Conservation (phyloP, 2,797 vertebrate species). For the Sebastes hopkinsi region DNA sequence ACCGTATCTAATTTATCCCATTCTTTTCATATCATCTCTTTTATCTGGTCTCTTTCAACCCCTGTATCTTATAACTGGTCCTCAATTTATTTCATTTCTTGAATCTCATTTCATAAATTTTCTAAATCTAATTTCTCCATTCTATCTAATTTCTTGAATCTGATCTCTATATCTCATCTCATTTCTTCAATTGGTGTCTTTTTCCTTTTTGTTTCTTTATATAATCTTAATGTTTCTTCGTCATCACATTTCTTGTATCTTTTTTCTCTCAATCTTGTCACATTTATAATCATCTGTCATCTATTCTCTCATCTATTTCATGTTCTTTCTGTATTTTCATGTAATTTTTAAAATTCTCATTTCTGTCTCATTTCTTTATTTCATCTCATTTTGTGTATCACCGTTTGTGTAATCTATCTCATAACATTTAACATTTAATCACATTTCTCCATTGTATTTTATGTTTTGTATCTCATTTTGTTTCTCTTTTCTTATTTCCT, state of each 20-base stretch:
- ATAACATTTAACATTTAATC: not conserved
- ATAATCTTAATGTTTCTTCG: not conserved
- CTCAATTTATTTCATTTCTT: not conserved
- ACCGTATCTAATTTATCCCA: not conserved
- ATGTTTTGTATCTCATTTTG: not conserved
- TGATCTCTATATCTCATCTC: not conserved
- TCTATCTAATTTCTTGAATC: not conserved
- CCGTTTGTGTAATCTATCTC: not conserved
- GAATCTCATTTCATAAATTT: not conserved
- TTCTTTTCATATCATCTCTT: not conserved
- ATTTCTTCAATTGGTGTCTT: not conserved
- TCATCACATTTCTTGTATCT: not conserved
- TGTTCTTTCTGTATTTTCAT: too few species aligned
- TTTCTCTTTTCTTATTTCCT: not conserved
- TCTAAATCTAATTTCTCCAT: not conserved
- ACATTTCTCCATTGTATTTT: not conserved
- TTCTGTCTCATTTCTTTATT: not conserved
- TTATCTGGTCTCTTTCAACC: not conserved
- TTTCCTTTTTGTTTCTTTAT: not conserved
- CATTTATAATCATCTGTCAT: too few species aligned
- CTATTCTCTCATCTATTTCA: too few species aligned
- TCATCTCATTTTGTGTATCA: not conserved
- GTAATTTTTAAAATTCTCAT: not conserved
- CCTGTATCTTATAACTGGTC: not conserved
- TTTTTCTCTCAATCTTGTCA: not conserved